phyloP scores from a whole-genome alignment of 1,140 invertebrate genomes.

The Penaeus chinensis region DNA sequence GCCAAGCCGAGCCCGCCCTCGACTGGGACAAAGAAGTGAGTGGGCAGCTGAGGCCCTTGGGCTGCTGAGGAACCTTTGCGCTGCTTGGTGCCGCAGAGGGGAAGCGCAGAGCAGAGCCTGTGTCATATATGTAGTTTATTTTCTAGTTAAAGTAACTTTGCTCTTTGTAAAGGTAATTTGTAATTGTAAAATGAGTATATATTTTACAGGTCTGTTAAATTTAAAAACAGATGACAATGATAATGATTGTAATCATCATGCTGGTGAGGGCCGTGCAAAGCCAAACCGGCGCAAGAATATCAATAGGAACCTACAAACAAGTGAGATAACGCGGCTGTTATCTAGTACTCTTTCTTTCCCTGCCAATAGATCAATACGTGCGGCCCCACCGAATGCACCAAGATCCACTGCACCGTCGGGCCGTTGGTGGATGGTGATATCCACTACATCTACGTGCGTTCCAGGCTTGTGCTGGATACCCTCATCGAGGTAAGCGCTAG shows the following conservation, averaged over 20 bases:
- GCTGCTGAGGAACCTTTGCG: too few relatives aligned
- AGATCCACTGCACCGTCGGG: slow-evolving; percentile 79
- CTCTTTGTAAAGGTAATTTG: too few relatives aligned
- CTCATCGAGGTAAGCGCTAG: slow-evolving; percentile 76
- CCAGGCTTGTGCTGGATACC: slow-evolving; percentile 81
- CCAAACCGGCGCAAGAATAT: too few relatives aligned
- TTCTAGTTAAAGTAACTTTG: too few relatives aligned
- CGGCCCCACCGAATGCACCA: slow-evolving; percentile 79
- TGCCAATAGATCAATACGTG: slow-evolving; percentile 69
- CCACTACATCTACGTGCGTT: slow-evolving; percentile 82
- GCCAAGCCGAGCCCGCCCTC: neutral
- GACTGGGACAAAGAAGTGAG: slow-evolving; percentile 39
- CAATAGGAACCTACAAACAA: neutral
- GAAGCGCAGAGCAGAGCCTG: too few relatives aligned
- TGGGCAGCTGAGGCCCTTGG: neutral
- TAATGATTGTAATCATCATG: too few relatives aligned
- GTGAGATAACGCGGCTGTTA: neutral
- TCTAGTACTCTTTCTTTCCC: neutral
- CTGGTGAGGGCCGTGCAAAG: too few relatives aligned
- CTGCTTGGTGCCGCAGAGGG: too few relatives aligned
- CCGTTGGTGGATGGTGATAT: slow-evolving; percentile 77
- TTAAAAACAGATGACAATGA: too few relatives aligned
- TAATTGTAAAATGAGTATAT: too few relatives aligned
- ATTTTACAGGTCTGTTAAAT: too few relatives aligned
- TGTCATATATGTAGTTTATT: too few relatives aligned